Conservation (phyloP, 2,797 vertebrate species). For the Eulemur rubriventer region DNA sequence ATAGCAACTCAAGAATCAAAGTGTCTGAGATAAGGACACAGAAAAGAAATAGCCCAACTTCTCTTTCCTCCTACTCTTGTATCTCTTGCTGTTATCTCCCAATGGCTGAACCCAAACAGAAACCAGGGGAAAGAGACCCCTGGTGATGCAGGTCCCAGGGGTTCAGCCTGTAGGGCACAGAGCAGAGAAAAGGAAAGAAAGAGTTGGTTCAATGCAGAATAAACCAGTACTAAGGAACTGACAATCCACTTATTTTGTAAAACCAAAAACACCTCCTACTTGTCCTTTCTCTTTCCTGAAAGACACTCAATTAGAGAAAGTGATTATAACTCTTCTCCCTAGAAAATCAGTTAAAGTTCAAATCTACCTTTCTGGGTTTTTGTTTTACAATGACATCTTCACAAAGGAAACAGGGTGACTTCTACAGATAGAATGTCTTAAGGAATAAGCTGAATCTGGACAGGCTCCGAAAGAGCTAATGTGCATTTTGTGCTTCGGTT, state of each 20-base stretch:
- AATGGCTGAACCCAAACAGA: background rate
- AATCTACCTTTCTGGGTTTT: background rate
- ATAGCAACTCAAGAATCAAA: background rate
- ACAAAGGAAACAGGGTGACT: background rate
- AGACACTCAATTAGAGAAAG: background rate
- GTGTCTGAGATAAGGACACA: background rate
- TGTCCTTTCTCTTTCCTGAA: background rate
- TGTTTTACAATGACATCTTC: background rate
- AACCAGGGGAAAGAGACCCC: background rate
- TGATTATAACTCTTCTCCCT: background rate
- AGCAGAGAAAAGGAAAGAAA: background rate
- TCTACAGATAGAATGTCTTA: background rate
- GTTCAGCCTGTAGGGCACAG: background rate
- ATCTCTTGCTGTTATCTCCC: background rate
- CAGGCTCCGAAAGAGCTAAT: background rate
- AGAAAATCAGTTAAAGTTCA: background rate
- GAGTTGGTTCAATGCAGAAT: fast-evolving
- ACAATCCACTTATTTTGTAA: background rate
- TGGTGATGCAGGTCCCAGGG: fast-evolving
- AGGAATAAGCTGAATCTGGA: background rate
- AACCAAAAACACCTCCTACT: background rate
- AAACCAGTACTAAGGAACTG: background rate
- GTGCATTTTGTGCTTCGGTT: background rate
- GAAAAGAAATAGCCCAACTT: background rate
- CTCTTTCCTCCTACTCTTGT: background rate